phyloP scores from a whole-genome alignment of 1,140 invertebrate genomes.

The Schlechtendalia chinensis region DNA sequence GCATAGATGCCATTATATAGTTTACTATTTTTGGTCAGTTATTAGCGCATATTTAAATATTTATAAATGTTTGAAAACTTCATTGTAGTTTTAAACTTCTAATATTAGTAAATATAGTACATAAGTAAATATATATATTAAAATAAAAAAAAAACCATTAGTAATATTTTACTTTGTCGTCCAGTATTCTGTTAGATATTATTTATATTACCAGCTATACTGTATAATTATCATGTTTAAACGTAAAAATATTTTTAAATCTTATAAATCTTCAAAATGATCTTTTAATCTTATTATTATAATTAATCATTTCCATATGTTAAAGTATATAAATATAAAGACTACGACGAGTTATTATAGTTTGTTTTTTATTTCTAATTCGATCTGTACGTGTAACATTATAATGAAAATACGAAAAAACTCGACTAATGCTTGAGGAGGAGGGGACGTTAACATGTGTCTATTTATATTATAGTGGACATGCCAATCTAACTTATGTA shows the following conservation, averaged over 20 bases:
- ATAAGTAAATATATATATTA: background rate
- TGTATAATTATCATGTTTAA: background rate
- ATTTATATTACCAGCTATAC: background rate
- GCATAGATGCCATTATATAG: background rate
- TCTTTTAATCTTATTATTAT: constrained; percentile 26
- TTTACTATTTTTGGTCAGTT: background rate
- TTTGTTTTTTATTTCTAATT: background rate
- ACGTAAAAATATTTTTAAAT: background rate
- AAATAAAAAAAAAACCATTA: background rate
- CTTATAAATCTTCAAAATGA: background rate
- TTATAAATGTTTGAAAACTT: background rate
- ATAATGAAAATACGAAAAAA: too few relatives aligned
- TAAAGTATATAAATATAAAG: background rate
- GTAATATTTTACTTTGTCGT: background rate
- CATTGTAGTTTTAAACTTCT: too few relatives aligned
- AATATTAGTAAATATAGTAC: background rate
- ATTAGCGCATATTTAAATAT: background rate
- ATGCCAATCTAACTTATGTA: too few relatives aligned
- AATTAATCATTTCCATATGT: constrained; percentile 12
- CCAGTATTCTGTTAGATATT: background rate
- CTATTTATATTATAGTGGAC: too few relatives aligned
- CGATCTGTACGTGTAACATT: background rate
- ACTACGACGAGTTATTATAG: background rate
- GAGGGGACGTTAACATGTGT: too few relatives aligned
- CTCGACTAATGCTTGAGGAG: too few relatives aligned